Evolutionary conservation across 35 echinoderm and acorn worm genomes (phyloP).

Genomic region (Chiridota heheva): DNA sequence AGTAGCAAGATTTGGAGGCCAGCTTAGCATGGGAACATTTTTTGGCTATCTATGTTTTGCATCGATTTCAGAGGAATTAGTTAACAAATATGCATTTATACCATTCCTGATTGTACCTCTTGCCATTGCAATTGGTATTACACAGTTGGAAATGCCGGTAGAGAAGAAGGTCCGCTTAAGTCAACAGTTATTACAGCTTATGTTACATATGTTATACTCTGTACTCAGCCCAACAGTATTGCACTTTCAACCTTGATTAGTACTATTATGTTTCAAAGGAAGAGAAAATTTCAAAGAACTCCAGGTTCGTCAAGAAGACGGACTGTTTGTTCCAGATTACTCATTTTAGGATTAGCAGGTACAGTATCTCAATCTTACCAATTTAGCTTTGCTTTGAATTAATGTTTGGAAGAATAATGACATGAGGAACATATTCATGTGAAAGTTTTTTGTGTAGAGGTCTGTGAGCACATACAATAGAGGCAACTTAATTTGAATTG

Average conservation of each 20-base stretch:
- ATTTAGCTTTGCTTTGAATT: too few species aligned
- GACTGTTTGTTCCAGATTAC: conserved; percentile 59
- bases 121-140: conserved; percentile 69
- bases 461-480: too few species aligned
- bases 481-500: too few species aligned
- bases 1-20: conserved; percentile 45
- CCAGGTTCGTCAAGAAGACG: conserved; percentile 17
- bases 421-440: too few species aligned
- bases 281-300: conserved; percentile 46
- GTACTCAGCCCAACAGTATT: conserved; percentile 51
- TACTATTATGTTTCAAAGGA: conserved; percentile 50
- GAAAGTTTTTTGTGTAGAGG: too few species aligned
- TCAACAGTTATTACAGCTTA: conserved; percentile 22
- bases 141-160: conserved; percentile 75
- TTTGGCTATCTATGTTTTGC: conserved; percentile 56
- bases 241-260: conserved; percentile 51
- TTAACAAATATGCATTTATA: conserved; percentile 5
- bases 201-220: conserved; percentile 33
- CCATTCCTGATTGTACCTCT: conserved; percentile 59
- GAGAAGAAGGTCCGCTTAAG: conserved; percentile 62
- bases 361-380: not conserved
- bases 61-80: conserved; percentile 65
- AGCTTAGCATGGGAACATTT: conserved; percentile 55
- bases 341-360: conserved; percentile 72
- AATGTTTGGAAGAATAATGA: too few species aligned